Evolutionary conservation across 2,113 vertebrate species (phyloP).

Genomic region (Neotoma lepida): DNA sequence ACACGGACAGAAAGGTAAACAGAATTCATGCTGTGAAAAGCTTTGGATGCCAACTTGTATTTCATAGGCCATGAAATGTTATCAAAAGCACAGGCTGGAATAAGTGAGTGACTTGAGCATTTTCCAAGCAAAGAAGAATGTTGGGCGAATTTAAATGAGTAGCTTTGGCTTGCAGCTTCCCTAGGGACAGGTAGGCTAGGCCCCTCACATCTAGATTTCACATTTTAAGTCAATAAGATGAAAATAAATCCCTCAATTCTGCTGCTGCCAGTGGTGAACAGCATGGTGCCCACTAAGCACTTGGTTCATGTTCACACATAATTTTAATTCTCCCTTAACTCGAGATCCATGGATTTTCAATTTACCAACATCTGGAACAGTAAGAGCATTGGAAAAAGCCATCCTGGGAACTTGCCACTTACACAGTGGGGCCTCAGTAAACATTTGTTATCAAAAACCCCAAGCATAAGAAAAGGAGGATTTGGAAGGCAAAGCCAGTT

Average conservation of each 20-base stretch:
- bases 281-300: conserved; percentile 59
- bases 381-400: conserved; percentile 61
- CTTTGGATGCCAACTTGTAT: conserved; percentile 50
- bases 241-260: conserved; percentile 60
- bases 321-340: conserved; percentile 75
- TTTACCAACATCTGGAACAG: conserved; percentile 60
- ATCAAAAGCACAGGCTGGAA: conserved; percentile 39
- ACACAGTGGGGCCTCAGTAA: conserved; percentile 27
- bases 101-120: neutral
- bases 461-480: neutral
- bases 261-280: conserved; percentile 60
- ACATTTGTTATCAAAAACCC: conserved; percentile 59
- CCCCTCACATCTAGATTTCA: conserved; percentile 32
- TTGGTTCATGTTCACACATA: conserved; percentile 75
- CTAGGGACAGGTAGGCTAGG: neutral
- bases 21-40: neutral
- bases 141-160: conserved; percentile 46
- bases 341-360: conserved; percentile 75
- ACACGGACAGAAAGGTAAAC: neutral
- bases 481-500: conserved; percentile 53
- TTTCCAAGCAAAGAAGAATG: conserved; percentile 32
- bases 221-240: conserved; percentile 63
- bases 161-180: conserved; percentile 29
- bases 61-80: conserved; percentile 48
- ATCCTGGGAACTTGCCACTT: conserved; percentile 46